Conservation (phyloP, 2,888 invertebrate genomes). For the Corythucha ciliata region DNA sequence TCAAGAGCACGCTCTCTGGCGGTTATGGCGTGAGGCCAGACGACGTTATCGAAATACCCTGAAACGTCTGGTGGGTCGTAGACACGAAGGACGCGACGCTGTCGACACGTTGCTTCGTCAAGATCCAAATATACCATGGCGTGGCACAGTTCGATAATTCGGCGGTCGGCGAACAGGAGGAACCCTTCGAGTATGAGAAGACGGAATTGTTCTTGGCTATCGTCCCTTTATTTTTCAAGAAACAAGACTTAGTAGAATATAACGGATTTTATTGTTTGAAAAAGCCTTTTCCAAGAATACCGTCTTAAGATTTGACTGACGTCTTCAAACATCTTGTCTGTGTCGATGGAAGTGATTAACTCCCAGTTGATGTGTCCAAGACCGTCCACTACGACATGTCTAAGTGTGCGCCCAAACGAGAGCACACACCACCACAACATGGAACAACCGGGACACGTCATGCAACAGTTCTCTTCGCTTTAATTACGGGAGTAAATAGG, state of each 20-base stretch:
- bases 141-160: constrained; percentile 57
- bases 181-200: constrained; percentile 68
- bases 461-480: too few species aligned
- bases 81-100: constrained; percentile 51
- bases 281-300: constrained; percentile 4
- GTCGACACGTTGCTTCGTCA: constrained; percentile 51
- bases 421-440: too few species aligned
- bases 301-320: constrained; percentile 40
- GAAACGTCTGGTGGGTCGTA: constrained; percentile 80
- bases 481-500: too few species aligned
- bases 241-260: too few species aligned
- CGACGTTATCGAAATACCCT: constrained; percentile 78
- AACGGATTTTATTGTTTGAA: background rate
- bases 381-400: constrained; percentile 52
- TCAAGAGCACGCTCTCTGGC: constrained; percentile 13
- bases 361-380: constrained; percentile 72
- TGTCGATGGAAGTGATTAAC: constrained; percentile 58
- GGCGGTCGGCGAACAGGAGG: constrained; percentile 58
- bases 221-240: constrained; percentile 6
- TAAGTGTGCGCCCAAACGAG: constrained; percentile 21
- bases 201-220: constrained; percentile 9
- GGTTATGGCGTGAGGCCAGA: constrained; percentile 64
- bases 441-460: too few species aligned
- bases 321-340: constrained; percentile 58
- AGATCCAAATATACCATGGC: constrained; percentile 47